Percentiles rank a stretch among this genome's conserved stretches.
These are phyloP conservation scores for Brachionus manjavacas DNA, from an alignment of 1,140 invertebrate species.

Conservation along the genomic window DNA sequence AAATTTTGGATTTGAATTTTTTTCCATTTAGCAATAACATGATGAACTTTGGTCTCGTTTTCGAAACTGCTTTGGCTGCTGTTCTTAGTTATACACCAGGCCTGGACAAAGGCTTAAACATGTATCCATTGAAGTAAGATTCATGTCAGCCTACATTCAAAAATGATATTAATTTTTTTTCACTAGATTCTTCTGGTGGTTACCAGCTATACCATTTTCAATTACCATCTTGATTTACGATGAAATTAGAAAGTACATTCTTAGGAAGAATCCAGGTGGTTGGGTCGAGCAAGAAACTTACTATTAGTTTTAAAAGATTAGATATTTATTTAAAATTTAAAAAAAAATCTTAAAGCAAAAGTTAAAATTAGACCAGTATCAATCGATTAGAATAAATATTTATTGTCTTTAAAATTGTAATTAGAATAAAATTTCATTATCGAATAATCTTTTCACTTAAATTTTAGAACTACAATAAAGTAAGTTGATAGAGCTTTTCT, in stretches of 20 bases:
- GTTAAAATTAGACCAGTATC: neutral
- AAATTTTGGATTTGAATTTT: conserved; percentile 54
- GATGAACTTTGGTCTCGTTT: conserved; percentile 58
- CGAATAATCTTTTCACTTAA: neutral
- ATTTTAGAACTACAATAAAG: neutral
- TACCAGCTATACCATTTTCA: conserved; percentile 90
- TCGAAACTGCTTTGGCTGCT: conserved; percentile 56
- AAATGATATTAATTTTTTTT: neutral
- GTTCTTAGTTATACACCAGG: conserved; percentile 57
- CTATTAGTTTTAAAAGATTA: conserved; percentile 55
- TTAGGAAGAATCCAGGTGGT: conserved; percentile 81
- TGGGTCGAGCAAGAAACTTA: conserved; percentile 96
- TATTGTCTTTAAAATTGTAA: conserved; percentile 22
- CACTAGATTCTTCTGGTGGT: conserved; percentile 87
- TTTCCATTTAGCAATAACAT: conserved; percentile 73
- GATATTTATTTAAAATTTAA: conserved; percentile 12
- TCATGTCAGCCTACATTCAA: neutral
- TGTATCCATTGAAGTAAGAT: conserved; percentile 57
- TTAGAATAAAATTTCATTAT: conserved; percentile 24
- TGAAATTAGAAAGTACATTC: conserved; percentile 83
- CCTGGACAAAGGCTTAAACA: conserved; percentile 56
- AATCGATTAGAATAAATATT: conserved; percentile 13
- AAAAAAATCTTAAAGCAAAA: conserved; percentile 4
- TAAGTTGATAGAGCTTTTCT: neutral
- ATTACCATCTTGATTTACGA: conserved; percentile 92